Evolutionary conservation across 2,113 vertebrate species (phyloP), one percentile per base, ranked within the genome.

Genomic region (Oncorhynchus nerka): DNA sequence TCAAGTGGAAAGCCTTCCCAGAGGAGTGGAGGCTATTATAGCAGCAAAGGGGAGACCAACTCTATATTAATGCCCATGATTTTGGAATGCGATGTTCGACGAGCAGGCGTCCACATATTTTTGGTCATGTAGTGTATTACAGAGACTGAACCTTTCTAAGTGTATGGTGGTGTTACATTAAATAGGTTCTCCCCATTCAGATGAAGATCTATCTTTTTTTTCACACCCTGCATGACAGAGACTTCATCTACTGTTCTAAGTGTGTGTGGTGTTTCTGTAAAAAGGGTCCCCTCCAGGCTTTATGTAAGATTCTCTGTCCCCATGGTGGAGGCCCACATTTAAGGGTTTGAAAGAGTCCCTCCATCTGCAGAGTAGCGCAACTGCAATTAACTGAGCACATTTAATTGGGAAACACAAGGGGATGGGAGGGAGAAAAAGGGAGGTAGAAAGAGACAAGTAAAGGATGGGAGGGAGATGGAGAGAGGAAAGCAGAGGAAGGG

Each of bases 341-440:
- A 79, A 73, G 79, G 81, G 81, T 55, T 55, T 55, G 71, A 8
- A n/a, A 73, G n/a, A 74, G 79, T 84, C 75, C 75, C 78, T 70
- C 83, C 66, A 83, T 84, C 78, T 79, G n/a, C 59, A 22, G 59
- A n/a, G 59, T 1, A 62, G 7, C 9, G 22, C 20, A 62, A 62
- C n/a, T 16, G n/a, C 59, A 82, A 81, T 83, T 55, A 55, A 74
- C 22, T 34, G 49, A 55, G 2, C 3, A 84, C 85, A 86, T 85
- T 89, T 84, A 89, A 82, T 74, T 57, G 78, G 74, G 81, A 86
- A 84, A 86, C 84, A 84, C 83, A 77, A 72, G 85, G 87, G 87
- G 85, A 28, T 66, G 78, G 71, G 80, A 71, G 75, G 7, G 65
- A 84, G n/a, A 9, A 24, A 22, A 22, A 62, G 7, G n/a, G 51